Percentiles rank a stretch among this genome's conserved stretches.
These are phyloP conservation scores for Sisyra nigra DNA, from an alignment of 2,888 invertebrate genomes.

Conservation along the genomic window DNA sequence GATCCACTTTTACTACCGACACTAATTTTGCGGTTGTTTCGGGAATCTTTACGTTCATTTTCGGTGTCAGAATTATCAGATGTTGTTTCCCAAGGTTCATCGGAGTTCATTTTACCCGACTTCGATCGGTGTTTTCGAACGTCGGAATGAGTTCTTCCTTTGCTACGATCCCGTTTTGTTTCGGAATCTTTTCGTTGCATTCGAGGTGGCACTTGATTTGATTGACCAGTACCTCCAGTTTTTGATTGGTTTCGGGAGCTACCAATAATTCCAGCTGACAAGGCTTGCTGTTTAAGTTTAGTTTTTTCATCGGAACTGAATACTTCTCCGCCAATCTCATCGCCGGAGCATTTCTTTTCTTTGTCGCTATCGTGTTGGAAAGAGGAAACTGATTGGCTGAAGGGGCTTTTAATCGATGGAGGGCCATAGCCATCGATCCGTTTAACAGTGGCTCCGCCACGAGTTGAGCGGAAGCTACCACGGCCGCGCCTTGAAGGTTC, in stretches of 20 bases:
- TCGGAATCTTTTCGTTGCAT: constrained; percentile 14
- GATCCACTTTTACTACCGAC: constrained; percentile 1
- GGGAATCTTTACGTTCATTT: constrained; percentile 24
- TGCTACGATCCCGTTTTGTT: constrained; percentile 15
- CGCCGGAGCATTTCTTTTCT: constrained; percentile 19
- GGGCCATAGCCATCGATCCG: constrained; percentile 63
- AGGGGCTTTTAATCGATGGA: constrained; percentile 65
- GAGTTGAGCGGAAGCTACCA: constrained; percentile 25
- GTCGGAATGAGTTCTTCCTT: constrained; percentile 16
- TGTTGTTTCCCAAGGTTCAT: constrained; percentile 66
- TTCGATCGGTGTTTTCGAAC: constrained; percentile 17
- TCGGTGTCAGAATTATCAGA: constrained; percentile 61
- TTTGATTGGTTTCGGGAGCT: constrained; percentile 19
- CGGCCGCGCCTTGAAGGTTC: constrained; percentile 80
- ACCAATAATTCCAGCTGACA: constrained; percentile 47
- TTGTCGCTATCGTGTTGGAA: constrained; percentile 22
- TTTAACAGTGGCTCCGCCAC: constrained; percentile 35
- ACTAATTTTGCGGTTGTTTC: constrained; percentile 17
- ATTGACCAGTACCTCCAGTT: constrained; percentile 4
- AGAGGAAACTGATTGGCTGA: constrained; percentile 32
- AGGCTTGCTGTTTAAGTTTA: constrained; percentile 47
- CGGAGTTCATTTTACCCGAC: constrained; percentile 21
- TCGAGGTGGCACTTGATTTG: constrained; percentile 14
- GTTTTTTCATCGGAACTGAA: constrained; percentile 39
- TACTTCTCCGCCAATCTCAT: constrained; percentile 16